Evolutionary conservation across 2,797 vertebrate species (phyloP).

Genomic region (Liasis olivaceus): DNA sequence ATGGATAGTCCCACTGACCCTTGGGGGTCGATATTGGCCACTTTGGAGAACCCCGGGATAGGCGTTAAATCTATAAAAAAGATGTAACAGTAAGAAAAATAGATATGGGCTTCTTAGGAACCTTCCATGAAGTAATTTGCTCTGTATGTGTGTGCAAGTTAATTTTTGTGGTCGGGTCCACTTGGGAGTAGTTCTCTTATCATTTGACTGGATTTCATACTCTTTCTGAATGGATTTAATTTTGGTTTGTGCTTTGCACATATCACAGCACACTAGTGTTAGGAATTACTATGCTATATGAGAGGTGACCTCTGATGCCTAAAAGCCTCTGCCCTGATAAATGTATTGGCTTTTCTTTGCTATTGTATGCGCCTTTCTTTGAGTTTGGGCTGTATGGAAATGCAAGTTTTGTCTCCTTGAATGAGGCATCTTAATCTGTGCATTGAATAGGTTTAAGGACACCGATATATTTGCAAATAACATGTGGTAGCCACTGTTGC

Average conservation of each 20-base stretch:
- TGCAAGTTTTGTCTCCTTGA: neutral
- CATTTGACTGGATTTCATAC: neutral
- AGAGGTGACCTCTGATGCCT: neutral
- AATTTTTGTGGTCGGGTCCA: neutral
- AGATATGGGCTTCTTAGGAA: neutral
- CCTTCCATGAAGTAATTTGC: neutral
- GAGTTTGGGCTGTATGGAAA: neutral
- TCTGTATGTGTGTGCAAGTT: too few relatives aligned
- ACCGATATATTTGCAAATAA: neutral
- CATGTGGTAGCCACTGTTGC: neutral
- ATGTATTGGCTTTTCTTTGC: neutral
- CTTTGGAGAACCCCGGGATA: neutral
- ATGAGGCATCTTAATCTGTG: neutral
- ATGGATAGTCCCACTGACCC: neutral
- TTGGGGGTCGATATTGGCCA: neutral
- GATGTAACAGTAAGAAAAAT: neutral
- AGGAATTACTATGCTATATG: neutral
- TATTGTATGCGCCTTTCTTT: neutral
- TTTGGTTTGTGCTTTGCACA: neutral
- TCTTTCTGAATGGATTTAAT: neutral
- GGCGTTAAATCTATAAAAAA: neutral
- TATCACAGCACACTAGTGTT: neutral
- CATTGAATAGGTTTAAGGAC: neutral
- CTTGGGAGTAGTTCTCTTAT: neutral
- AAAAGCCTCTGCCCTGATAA: neutral